Evolutionary conservation across 2,113 vertebrate species (phyloP).

Genomic region (Onychostoma macrolepis): DNA sequence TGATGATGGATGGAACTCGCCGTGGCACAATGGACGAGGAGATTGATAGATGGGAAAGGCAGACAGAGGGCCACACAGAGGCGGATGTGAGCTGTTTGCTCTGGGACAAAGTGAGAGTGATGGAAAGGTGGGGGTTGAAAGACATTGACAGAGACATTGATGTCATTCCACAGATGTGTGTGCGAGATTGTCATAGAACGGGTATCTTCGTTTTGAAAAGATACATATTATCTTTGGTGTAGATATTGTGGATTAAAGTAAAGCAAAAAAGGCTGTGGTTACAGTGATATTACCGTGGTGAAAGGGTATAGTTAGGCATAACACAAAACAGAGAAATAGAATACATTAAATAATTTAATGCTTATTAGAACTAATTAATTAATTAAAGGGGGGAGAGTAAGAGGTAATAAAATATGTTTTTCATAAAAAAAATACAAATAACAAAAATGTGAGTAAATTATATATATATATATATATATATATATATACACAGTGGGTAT

Average conservation of each 20-base stretch:
- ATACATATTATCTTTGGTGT: not conserved
- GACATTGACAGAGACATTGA: constrained; percentile 5
- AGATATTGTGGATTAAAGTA: not conserved
- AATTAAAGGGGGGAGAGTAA: too few species aligned
- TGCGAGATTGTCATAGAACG: not conserved
- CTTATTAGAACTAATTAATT: too few species aligned
- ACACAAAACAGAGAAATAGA: not conserved
- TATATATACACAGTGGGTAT: too few species aligned
- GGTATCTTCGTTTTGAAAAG: not conserved
- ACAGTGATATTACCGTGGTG: too few species aligned
- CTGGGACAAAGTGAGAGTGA: constrained; percentile 62
- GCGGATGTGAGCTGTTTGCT: constrained; percentile 72
- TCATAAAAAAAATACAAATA: too few species aligned
- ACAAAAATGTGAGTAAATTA: too few species aligned
- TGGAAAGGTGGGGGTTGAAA: constrained; percentile 47
- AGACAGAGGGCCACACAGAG: constrained; percentile 56
- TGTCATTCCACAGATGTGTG: not conserved
- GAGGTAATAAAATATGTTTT: too few species aligned
- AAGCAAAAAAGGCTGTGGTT: not conserved
- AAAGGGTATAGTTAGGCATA: not conserved
- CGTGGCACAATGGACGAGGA: constrained; percentile 63
- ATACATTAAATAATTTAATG: not conserved
- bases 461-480: too few species aligned
- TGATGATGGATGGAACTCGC: constrained; percentile 69
- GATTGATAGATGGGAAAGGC: constrained; percentile 74